These are phyloP conservation scores for Heloderma charlesbogerti DNA, from an alignment of 2,113 vertebrate species.

Conservation along the genomic window DNA sequence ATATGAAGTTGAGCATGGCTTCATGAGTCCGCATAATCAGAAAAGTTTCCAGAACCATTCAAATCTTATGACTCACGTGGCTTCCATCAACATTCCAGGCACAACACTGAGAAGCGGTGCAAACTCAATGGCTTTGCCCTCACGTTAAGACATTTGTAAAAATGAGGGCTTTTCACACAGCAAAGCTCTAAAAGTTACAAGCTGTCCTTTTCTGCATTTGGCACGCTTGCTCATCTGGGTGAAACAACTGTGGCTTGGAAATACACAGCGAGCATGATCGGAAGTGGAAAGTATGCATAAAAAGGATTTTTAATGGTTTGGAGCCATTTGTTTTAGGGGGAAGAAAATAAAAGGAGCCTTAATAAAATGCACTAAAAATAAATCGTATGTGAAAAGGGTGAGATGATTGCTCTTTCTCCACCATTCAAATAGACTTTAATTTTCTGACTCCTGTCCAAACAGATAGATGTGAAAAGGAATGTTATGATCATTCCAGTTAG, in stretches of 20 bases:
- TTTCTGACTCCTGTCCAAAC: not conserved
- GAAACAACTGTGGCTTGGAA: conserved; percentile 50
- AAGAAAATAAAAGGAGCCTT: not conserved
- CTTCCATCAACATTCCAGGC: conserved; percentile 17
- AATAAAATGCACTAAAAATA: conserved; percentile 9
- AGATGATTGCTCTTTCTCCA: not conserved
- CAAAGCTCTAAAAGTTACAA: not conserved
- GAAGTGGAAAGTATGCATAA: conserved; percentile 15
- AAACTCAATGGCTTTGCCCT: not conserved
- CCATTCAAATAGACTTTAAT: not conserved
- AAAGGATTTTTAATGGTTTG: not conserved
- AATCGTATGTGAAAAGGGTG: not conserved
- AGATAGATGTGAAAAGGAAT: conserved; percentile 13
- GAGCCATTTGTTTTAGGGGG: not conserved
- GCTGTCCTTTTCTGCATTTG: not conserved
- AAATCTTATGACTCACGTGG: not conserved
- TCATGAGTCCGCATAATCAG: conserved; percentile 7
- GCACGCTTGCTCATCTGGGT: not conserved
- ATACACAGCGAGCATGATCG: not conserved
- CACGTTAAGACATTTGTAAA: not conserved
- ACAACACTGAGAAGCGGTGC: not conserved
- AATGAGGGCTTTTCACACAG: conserved; percentile 1
- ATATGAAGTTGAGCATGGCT: not conserved
- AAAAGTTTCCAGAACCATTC: conserved; percentile 9
- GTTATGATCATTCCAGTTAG: conserved; percentile 16